Evolutionary conservation across 2,888 invertebrate genomes (phyloP), one percentile per base, ranked within the genome.

Genomic region (Chloroclystis v-ata): DNA sequence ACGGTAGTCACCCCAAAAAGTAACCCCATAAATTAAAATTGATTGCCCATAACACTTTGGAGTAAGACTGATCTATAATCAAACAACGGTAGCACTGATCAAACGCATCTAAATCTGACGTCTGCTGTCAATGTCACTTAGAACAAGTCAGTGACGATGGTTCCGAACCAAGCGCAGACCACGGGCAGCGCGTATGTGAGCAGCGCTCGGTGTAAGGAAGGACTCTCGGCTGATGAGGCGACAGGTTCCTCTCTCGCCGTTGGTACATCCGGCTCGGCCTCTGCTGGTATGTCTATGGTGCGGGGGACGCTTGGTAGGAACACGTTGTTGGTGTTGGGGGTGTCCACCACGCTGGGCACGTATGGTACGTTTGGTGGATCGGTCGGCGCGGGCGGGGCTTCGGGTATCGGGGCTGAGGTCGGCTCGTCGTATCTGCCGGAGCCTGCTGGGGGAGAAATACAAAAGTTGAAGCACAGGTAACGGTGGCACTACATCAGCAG

Each of bases 111-210:
- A 43, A 44, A 39, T 28, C 37, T 30, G 40, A 29, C 43, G 40
- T 29, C 8, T 30, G 13, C 30, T 20, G 29, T 24, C 28, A 42
- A 25, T 40, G 20, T 20, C 40, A 14, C 45, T 93, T 94, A 95
- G 90, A 95, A 93, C 85, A 94, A 90, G 78, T 95, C 94, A 67
- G 92, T 92, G 76, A 95, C 91, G 65, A 94, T 92, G 56, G 93
- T 92, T 49, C 94, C 95, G 81, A 95, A 93, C 95, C 95, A 95
- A 69, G 94, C 93, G 78, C 95, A 91, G 60, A 94, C 93, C 30
- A 95, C 92, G 2, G 95, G 95, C 72, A 95, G 82, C 53, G 95
- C 89, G 81, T 95, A 95, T 37, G 93, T 90, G 63, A 93, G 86
- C 38, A 95, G 79, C 16, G 93, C 93, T 54, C 89, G 88, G 8